Evolutionary conservation across 37 sponge, comb jelly and placozoan genomes (phyloP), one percentile per base, ranked within the genome.

Genomic region (Halisarca cf. caerulea): DNA sequence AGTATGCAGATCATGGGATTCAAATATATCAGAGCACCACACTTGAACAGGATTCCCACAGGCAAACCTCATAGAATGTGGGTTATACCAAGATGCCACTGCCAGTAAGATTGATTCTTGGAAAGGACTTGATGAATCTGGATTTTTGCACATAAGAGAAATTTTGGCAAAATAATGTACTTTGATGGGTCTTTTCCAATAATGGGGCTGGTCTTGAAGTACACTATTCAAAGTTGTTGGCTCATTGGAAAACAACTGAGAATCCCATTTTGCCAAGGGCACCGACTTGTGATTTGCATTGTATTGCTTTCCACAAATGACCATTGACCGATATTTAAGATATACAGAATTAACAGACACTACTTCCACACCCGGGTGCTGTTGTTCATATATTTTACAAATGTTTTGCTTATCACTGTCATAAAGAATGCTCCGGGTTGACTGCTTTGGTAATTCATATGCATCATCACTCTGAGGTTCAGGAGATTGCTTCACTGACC

Each of bases 11-110:
- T n/a, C 25, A 43, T 17, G 17, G 28, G 17, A 23, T 18, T 47
- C 47, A 78, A 27, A 78, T 11, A 45, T 43, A 24, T 38, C 37
- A 71, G 35, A 28, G 42, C 47, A 43, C 79, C 79, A 78, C 7
- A 43, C 51, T 47, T 47, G 51, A 47, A 47, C 51, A 47, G 51
- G 51, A 47, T 47, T 47, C 9, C 51, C 51, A 27, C 42, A 28
- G n/a, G 54, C 42, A 78, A 41, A 78, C 42, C 54, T 42, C 18
- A 20, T 39, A 20, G 79, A 43, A 78, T 78, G 79, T 43, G 79
- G 79, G 4, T 41, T 21, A 28, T 44, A 43, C 79, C 79, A 78
- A n/a, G 47, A 78, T 14, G 41, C 79, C n/a, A 28, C 18, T 37
- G 79, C 54, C 3, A 78, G 51, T 47, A 47, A 6, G 11, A 47